A percentile compares a stretch with the other conserved stretches of the same genome.
phyloP scores from a whole-genome alignment of 2,888 invertebrate species.

The Sphaerophoria taeniata region DNA sequence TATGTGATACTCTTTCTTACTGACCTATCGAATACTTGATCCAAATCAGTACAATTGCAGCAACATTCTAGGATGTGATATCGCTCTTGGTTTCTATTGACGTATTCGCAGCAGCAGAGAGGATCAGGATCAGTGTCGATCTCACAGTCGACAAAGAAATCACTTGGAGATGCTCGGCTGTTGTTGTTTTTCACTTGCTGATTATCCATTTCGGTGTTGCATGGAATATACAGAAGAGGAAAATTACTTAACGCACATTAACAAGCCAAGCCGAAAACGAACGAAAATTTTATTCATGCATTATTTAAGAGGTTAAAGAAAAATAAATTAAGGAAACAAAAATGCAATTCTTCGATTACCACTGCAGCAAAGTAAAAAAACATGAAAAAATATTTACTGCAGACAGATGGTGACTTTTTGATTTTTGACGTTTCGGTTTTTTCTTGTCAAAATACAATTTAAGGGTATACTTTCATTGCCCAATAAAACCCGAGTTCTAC shows the following conservation, averaged over 20 bases:
- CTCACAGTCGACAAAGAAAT: neutral
- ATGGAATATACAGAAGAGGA: conserved; percentile 52
- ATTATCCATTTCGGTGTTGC: conserved; percentile 47
- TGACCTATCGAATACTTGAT: conserved; percentile 85
- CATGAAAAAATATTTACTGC: conserved; percentile 57
- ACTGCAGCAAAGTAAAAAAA: conserved; percentile 58
- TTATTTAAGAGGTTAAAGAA: conserved; percentile 32
- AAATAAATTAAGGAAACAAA: conserved; percentile 36
- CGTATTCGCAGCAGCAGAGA: conserved; percentile 86
- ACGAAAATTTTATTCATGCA: conserved; percentile 29
- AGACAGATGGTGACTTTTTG: neutral
- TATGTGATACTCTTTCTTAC: conserved; percentile 17
- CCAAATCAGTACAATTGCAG: conserved; percentile 85
- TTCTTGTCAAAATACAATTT: no score
- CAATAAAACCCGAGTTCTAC: no score
- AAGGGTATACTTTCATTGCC: neutral
- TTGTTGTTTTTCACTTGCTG: conserved; percentile 19
- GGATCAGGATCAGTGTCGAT: conserved; percentile 75
- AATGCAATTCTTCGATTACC: conserved; percentile 62
- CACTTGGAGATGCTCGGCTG: conserved; percentile 42
- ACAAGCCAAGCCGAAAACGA: neutral
- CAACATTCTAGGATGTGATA: conserved; percentile 85
- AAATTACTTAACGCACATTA: conserved; percentile 33
- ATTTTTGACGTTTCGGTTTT: neutral
- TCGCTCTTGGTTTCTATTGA: conserved; percentile 83